Evolutionary conservation across 2,113 vertebrate species (phyloP), one percentile per base, ranked within the genome.

Genomic region (Crocuta crocuta): DNA sequence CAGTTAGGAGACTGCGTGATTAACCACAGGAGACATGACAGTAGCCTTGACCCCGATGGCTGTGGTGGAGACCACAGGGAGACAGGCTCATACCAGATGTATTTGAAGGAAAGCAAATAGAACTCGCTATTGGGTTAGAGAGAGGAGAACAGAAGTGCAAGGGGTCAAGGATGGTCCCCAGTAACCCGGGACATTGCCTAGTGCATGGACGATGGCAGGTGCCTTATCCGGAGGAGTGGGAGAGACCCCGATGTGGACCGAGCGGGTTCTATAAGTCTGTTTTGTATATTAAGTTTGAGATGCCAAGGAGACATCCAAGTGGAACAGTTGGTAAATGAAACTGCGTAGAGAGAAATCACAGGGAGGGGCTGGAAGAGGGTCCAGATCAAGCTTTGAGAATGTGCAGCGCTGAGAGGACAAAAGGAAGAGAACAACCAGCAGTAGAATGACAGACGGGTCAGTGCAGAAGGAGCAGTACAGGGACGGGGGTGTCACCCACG

Each of bases 401-500:
- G 12, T 4, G 26, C 58, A 6, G 0, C 48, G 26, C 4, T 3
- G 24, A 31, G 12, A 39, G 33, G 16, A 26, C 6, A 10, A 15
- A 35, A 16, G 10, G 10, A 86, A 23, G 10, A n/a, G 21, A 33
- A 48, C 76, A 21, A 50, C 21, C 43, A 2, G 8, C 55, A 65
- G 43, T 33, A 28, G 28, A n/a, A 11, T 21, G 17, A 17, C 76
- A 21, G 70, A 43, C 19, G 70, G 13, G 19, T 55, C 53, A 17
- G 48, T 1, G n/a, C 5, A 0, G 2, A 0, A 7, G 65, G 13
- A 58, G 55, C 58, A 26, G 17, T 61, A 33, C 17, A 24, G 15
- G 50, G 43, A 43, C 1, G 0, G 35, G 11, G 21, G 58, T 2
- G 4, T 7, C 71, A 7, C 15, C 2, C 11, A 28, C 0, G 11